Evolutionary conservation across 2,888 invertebrate genomes (phyloP), one percentile per base, ranked within the genome.

Genomic region (Julus scanicus): DNA sequence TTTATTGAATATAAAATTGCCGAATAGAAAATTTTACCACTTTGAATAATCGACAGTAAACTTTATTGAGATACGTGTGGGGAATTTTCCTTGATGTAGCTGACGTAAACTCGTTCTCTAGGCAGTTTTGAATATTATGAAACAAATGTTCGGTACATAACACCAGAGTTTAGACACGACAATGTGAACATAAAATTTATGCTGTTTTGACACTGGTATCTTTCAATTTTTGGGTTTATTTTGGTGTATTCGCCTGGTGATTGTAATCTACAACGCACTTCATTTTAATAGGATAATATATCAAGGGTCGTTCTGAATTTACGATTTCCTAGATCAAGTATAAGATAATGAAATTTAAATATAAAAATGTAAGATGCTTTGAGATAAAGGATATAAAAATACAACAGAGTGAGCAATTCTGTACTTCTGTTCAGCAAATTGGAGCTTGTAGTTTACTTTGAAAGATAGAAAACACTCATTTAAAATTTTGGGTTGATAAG

Each of bases 1-100:
- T 17, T 63, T 63, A 63, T 63, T 63, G 57, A 63, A 63, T n/a
- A n/a, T 63, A 63, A 63, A 63, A 63, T 63, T 63, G 57, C 57
- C n/a, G 6, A 17, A n/a, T 17, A n/a, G 57, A 63, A 63, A 63
- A n/a, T n/a, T 63, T 63, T 63, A 63, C n/a, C n/a, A n/a, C 57
- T 17, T n/a, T n/a, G 57, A 63, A 63, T 63, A 63, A 63, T 63
- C 17, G 57, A 63, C 57, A 63, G n/a, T 63, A 63, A 63, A 63
- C n/a, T n/a, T 63, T 63, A 15, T n/a, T 63, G 57, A 63, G n/a
- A 63, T 63, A 63, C 57, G 57, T 63, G 57, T n/a, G 17, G 6
- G n/a, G 57, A 63, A 63, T 63, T 63, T 63, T n/a, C 6, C 57
- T 63, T 63, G n/a, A 3, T n/a, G 5, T n/a, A 63, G n/a, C n/a